A percentile compares a stretch with the other conserved stretches of the same genome.
These are phyloP conservation scores for Tachina grossa DNA, from an alignment of 2,888 invertebrate species.

Conservation along the genomic window DNA sequence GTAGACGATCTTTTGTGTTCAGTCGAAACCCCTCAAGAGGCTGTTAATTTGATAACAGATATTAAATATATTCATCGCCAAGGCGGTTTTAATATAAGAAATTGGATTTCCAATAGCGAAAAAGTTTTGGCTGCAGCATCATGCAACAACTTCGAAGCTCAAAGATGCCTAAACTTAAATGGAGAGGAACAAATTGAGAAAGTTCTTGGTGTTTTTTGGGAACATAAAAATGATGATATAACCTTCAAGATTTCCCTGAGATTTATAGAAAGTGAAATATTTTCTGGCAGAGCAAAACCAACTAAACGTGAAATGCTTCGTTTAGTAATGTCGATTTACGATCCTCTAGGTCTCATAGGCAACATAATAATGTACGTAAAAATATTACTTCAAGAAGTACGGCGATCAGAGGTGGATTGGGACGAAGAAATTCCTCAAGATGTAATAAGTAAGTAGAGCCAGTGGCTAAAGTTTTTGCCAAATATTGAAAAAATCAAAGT, in stretches of 20 bases:
- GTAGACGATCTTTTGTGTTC: constrained; percentile 57
- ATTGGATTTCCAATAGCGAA: constrained; percentile 50
- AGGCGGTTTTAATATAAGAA: constrained; percentile 58
- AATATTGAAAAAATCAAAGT: background rate
- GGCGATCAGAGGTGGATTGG: constrained; percentile 27
- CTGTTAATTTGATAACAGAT: constrained; percentile 22
- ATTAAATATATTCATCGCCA: constrained; percentile 25
- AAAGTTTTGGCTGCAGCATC: background rate
- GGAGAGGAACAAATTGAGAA: constrained; percentile 46
- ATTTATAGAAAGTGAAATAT: constrained; percentile 16
- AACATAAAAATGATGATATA: constrained; percentile 54
- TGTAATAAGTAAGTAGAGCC: constrained; percentile 34
- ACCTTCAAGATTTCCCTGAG: constrained; percentile 52
- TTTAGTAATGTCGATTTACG: constrained; percentile 51
- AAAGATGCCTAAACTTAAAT: constrained; percentile 32
- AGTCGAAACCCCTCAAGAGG: constrained; percentile 38
- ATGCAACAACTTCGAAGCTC: background rate
- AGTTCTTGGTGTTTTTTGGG: constrained; percentile 40
- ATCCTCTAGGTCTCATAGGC: constrained; percentile 42
- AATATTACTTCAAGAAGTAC: constrained; percentile 53
- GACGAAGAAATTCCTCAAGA: constrained; percentile 35
- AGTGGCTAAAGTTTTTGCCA: background rate
- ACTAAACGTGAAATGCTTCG: constrained; percentile 49
- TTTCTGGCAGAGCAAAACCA: background rate
- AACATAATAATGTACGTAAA: too few species aligned